phyloP scores from a whole-genome alignment of 2,797 vertebrate species.

The Lacerta viridis region DNA sequence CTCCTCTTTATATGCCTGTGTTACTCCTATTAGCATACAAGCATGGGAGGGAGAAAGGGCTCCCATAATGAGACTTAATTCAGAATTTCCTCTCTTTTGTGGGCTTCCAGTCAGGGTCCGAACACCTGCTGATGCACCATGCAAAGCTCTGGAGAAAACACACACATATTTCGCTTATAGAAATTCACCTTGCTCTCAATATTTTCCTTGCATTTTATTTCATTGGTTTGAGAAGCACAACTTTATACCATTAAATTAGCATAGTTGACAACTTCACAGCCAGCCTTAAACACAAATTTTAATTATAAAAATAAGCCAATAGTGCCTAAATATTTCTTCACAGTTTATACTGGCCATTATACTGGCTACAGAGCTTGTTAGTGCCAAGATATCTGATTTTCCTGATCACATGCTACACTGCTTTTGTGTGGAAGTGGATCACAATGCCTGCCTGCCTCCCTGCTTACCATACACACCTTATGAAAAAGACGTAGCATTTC shows the following conservation, averaged over 20 bases:
- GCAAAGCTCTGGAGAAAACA: background rate
- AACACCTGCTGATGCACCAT: slow-evolving; percentile 35
- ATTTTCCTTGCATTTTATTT: slow-evolving; percentile 54
- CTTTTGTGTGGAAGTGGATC: background rate
- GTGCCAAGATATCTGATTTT: background rate
- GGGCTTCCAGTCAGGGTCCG: slow-evolving; percentile 44
- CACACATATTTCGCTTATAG: background rate
- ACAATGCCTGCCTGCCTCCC: background rate
- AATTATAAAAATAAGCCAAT: background rate
- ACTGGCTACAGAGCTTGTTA: background rate
- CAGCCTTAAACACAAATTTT: slow-evolving; percentile 12
- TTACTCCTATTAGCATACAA: slow-evolving; percentile 48
- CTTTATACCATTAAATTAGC: slow-evolving; percentile 53
- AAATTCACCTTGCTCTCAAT: slow-evolving; percentile 12
- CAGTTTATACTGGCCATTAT: background rate
- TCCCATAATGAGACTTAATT: slow-evolving; percentile 30
- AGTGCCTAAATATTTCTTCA: background rate
- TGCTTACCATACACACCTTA: background rate
- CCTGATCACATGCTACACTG: background rate
- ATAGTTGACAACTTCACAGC: background rate
- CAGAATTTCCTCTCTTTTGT: slow-evolving; percentile 34
- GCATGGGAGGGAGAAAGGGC: slow-evolving; percentile 25
- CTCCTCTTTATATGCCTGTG: slow-evolving; percentile 12
- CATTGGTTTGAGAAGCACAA: slow-evolving; percentile 54
- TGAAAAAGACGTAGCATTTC: background rate